Conservation (phyloP, 2,113 vertebrate species). For the Rhea pennata region DNA sequence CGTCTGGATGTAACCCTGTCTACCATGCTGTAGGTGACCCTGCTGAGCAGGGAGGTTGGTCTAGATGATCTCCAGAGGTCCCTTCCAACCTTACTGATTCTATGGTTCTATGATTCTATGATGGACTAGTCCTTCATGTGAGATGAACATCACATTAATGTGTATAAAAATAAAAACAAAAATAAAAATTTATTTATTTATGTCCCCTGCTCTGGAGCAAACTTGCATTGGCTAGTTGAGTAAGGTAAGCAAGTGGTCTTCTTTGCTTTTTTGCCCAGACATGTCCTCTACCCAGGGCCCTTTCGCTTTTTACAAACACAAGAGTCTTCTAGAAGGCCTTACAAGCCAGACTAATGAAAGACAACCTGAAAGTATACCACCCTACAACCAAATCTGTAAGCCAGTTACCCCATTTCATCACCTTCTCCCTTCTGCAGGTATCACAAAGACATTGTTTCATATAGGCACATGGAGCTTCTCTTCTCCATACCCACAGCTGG, state of each 20-base stretch:
- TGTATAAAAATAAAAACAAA: neutral
- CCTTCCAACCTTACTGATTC: too few species aligned
- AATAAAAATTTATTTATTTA: neutral
- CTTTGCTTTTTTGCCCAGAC: neutral
- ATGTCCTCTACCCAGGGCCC: neutral
- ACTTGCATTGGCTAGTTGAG: neutral
- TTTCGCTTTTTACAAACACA: neutral
- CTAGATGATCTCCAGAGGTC: too few species aligned
- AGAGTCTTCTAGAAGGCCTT: neutral
- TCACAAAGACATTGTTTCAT: neutral
- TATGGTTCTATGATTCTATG: too few species aligned
- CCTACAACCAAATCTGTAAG: neutral
- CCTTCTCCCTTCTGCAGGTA: neutral
- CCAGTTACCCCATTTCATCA: neutral
- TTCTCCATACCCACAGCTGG: neutral
- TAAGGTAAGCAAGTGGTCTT: neutral
- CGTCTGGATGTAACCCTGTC: too few species aligned
- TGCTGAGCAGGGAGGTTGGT: too few species aligned
- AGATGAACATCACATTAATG: neutral
- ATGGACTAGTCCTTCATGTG: too few species aligned
- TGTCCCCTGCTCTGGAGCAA: neutral
- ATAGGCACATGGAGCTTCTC: neutral
- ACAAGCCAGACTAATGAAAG: neutral
- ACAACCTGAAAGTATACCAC: neutral
- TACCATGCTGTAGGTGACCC: too few species aligned